Conservation (phyloP, 2,113 vertebrate genomes). For the Hemiscyllium ocellatum region DNA sequence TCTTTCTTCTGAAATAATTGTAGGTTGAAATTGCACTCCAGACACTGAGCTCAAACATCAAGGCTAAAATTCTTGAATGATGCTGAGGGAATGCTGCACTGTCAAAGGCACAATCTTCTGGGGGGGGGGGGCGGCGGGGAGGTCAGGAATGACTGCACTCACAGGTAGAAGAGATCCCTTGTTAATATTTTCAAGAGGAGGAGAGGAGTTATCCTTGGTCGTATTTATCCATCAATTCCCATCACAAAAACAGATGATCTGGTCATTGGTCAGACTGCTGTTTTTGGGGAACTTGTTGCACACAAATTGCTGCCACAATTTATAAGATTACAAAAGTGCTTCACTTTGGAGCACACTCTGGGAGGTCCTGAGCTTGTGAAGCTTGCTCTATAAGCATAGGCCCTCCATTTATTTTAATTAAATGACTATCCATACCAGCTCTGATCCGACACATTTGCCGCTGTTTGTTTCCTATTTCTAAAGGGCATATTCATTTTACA, state of each 20-base stretch:
- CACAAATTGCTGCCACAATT: neutral
- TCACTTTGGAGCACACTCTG: neutral
- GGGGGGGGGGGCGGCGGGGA: too few relatives aligned
- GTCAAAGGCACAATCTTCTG: too few relatives aligned
- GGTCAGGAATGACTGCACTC: too few relatives aligned
- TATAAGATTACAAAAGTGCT: neutral
- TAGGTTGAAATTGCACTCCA: too few relatives aligned
- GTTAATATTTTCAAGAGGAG: too few relatives aligned
- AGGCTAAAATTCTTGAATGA: too few relatives aligned
- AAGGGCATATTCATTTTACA: neutral
- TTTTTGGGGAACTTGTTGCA: neutral
- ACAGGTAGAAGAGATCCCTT: too few relatives aligned
- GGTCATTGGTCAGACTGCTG: neutral
- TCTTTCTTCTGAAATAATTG: too few relatives aligned
- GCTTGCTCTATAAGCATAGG: neutral
- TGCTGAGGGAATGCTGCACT: too few relatives aligned
- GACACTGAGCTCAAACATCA: too few relatives aligned
- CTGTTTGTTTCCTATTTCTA: neutral
- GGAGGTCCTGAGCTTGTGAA: neutral
- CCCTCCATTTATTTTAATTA: neutral
- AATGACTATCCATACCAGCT: neutral
- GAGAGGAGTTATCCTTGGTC: too few relatives aligned
- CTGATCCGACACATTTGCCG: neutral
- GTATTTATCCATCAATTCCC: neutral
- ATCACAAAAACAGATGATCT: neutral